Conservation (phyloP, 2,888 invertebrate species). For the Ashinkailepas kermadecensis region DNA sequence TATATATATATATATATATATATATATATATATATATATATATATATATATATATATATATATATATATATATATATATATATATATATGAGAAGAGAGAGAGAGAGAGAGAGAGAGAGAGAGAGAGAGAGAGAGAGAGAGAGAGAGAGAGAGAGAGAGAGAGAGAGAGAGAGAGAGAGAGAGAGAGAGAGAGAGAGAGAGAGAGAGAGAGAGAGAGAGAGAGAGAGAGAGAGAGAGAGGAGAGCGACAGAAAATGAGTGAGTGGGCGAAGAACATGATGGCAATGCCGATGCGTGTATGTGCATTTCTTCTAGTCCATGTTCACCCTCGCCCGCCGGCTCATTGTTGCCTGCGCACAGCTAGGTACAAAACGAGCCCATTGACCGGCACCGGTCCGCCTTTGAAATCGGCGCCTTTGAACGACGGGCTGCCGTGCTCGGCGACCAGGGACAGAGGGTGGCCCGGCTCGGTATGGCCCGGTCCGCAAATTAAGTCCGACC, state of each 20-base stretch:
- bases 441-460: not conserved
- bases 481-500: not conserved
- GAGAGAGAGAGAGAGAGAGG: no score
- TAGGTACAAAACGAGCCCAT: slow-evolving; percentile 4
- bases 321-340: not conserved
- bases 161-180: no score
- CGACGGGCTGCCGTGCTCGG: not conserved
- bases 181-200: not conserved
- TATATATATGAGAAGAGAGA: no score
- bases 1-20: no score
- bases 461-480: not conserved
- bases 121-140: not conserved
- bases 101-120: not conserved
- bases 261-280: no score
- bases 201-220: not conserved
- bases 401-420: not conserved
- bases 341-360: not conserved
- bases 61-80: no score
- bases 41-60: no score
- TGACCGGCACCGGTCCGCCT: not conserved
- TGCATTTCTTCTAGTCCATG: not conserved
- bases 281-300: not conserved
- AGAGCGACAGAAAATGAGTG: no score
- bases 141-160: not conserved
- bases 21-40: no score